Evolutionary conservation across 1,140 invertebrate genomes (phyloP), one percentile per base, ranked within the genome.

Genomic region (Drosophila nannoptera): DNA sequence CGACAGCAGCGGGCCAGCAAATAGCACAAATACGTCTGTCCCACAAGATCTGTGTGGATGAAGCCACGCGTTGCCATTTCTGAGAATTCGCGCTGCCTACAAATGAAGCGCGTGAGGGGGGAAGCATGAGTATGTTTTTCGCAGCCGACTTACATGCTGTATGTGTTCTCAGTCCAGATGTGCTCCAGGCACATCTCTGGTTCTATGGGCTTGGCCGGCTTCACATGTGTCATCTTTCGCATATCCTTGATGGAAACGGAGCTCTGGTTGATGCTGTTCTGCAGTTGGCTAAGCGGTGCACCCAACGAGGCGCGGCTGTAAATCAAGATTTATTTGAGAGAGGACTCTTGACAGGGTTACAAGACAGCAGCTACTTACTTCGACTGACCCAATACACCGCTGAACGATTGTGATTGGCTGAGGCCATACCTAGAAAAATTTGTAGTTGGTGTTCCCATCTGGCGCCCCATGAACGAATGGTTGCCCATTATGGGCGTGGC

Each of bases 161-260:
- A 90, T 43, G 91, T 90, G 68, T 90, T 93, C 82, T 97, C 96
- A 0, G 94, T 95, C 96, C 96, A 98, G 12, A 97, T 90, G 76
- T 96, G 94, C 82, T 98, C 96, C 14, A 98, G 90, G 88, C 96
- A 97, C 52, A 97, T 91, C 74, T 96, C 94, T 1, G 96, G 96
- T 64, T 94, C 94, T 11, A 97, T 90, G 4, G 95, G 95, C 73
- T 95, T 92, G 4, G 93, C 91, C 36, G 92, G 91, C 54, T 90
- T 82, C 0, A 86, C 69, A 58, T 81, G 78, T 0, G 81, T 80
- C 5, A 76, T 53, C 59, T 87, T 89, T 9, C 81, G 75, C 69
- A 88, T 87, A 22, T 89, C 87, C 77, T 89, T 88, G 7, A 78
- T 54, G n/a, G 86, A 89, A 38, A 71, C 31, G 5, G 87, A 88